Evolutionary conservation across 2,888 invertebrate genomes (phyloP).

Genomic region (Limenitis arthemis): DNA sequence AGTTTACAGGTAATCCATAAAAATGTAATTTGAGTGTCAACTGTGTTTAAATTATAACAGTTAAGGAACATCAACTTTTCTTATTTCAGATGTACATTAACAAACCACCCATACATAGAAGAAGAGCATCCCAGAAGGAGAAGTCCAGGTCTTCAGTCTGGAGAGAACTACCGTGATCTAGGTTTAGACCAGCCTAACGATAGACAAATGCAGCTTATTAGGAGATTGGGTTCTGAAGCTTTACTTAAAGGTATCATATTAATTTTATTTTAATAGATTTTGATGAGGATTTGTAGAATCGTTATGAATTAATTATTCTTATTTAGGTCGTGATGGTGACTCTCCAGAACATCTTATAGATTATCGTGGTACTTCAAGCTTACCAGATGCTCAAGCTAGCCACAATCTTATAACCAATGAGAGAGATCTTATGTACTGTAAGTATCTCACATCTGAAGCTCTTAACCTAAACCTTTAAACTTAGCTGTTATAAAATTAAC

Average conservation of each 20-base stretch:
- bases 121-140: slow-evolving; percentile 51
- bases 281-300: not conserved
- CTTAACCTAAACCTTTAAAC: too few relatives aligned
- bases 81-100: slow-evolving; percentile 46
- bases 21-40: too few relatives aligned
- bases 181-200: slow-evolving; percentile 55
- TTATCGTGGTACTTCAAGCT: slow-evolving; percentile 41
- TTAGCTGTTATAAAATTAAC: too few relatives aligned
- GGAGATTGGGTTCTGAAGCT: slow-evolving; percentile 55
- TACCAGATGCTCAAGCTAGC: slow-evolving; percentile 44
- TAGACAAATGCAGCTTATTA: slow-evolving; percentile 51
- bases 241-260: slow-evolving; percentile 44
- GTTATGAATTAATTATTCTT: too few relatives aligned
- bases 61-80: not conserved
- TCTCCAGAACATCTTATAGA: slow-evolving; percentile 54
- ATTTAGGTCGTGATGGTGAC: slow-evolving; percentile 55
- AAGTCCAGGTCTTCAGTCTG: slow-evolving; percentile 53
- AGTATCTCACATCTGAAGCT: slow-evolving; percentile 27
- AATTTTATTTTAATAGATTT: not conserved
- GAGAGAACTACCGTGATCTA: slow-evolving; percentile 61
- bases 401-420: slow-evolving; percentile 36
- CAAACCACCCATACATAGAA: slow-evolving; percentile 44
- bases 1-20: too few relatives aligned
- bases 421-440: slow-evolving; percentile 48
- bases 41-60: too few relatives aligned